These are phyloP conservation scores for Xestia ashworthii DNA, from an alignment of 2,888 invertebrate genomes.

Conservation along the genomic window DNA sequence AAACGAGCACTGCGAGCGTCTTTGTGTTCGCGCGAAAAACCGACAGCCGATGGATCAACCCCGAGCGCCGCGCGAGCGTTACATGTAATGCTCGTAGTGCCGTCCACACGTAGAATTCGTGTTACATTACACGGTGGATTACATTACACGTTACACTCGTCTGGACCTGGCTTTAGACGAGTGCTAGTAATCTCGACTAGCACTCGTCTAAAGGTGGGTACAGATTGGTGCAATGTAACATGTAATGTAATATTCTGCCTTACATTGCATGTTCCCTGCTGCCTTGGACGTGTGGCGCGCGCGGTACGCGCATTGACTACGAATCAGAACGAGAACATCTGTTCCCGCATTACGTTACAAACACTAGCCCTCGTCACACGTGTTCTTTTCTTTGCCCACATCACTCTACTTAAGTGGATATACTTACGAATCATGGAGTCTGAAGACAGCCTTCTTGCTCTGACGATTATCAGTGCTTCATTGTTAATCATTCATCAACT, in stretches of 20 bases:
- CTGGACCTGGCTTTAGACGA: too few species aligned
- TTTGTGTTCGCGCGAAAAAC: conserved; percentile 51
- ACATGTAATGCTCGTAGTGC: conserved; percentile 40
- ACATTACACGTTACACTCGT: too few species aligned
- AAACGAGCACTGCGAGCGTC: conserved; percentile 33
- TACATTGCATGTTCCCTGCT: background rate
- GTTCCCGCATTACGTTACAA: conserved; percentile 18
- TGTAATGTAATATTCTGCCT: conserved; percentile 11
- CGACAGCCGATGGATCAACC: conserved; percentile 47
- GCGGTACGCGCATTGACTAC: conserved; percentile 40
- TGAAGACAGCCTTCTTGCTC: background rate
- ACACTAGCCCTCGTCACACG: conserved; percentile 16
- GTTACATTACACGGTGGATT: too few species aligned
- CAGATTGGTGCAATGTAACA: conserved; percentile 11
- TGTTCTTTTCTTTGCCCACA: conserved; percentile 13
- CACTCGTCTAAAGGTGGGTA: too few species aligned
- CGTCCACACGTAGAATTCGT: too few species aligned
- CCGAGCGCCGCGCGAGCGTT: conserved; percentile 41
- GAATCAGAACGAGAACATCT: conserved; percentile 30
- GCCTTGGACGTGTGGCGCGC: conserved; percentile 31
- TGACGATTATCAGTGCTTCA: background rate
- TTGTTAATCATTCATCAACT: conserved; percentile 5
- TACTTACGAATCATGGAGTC: conserved; percentile 21
- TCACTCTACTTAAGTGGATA: conserved; percentile 14
- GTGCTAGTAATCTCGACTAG: too few species aligned